Evolutionary conservation across 2,113 vertebrate species (phyloP).

Genomic region (Murina feae): DNA sequence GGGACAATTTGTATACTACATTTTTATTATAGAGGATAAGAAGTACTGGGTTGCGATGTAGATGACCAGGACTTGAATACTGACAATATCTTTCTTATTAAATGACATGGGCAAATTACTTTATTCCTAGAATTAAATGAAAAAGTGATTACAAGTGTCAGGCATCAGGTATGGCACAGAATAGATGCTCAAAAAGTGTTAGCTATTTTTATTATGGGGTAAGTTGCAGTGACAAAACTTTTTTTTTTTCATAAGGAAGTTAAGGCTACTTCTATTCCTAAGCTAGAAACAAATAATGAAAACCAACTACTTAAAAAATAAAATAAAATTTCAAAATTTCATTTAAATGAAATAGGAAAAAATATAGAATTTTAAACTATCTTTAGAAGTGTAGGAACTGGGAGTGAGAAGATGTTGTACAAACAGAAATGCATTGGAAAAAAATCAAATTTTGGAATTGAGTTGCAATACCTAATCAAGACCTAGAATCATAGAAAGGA

Average conservation of each 20-base stretch:
- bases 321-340: too few relatives aligned
- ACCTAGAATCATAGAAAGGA: neutral
- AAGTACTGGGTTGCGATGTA: neutral
- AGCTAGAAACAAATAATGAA: neutral
- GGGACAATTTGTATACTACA: too few relatives aligned
- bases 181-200: neutral
- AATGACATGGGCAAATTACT: neutral
- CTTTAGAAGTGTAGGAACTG: neutral
- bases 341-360: neutral
- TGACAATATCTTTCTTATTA: neutral
- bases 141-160: neutral
- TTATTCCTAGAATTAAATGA: neutral
- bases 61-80: neutral
- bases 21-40: neutral
- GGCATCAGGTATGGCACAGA: too few relatives aligned
- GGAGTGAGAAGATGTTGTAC: neutral
- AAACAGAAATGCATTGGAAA: neutral
- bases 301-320: neutral
- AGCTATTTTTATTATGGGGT: neutral
- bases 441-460: neutral
- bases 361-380: neutral
- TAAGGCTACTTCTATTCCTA: neutral
- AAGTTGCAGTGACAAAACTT: neutral
- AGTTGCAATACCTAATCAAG: neutral
- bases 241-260: neutral